phyloP scores from a whole-genome alignment of 2,113 vertebrate species.

The Cheilinus undulatus region DNA sequence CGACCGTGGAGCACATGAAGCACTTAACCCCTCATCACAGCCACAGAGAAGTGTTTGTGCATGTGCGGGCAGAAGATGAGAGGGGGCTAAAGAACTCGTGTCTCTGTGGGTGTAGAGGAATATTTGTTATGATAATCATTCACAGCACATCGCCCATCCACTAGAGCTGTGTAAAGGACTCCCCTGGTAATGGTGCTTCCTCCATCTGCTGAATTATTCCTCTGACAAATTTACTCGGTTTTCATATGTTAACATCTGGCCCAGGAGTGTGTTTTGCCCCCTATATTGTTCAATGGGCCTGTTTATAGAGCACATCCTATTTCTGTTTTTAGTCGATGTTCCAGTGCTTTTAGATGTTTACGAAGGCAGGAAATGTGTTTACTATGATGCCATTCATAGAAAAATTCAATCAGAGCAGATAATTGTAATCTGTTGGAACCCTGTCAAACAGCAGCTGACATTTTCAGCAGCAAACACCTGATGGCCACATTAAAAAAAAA shows the following conservation, averaged over 20 bases:
- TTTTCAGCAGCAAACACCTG: too few relatives aligned
- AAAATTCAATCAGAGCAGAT: too few relatives aligned
- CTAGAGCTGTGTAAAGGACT: conserved; percentile 42
- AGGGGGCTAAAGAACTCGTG: conserved; percentile 44
- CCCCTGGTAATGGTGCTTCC: conserved; percentile 50
- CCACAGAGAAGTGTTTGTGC: conserved; percentile 51
- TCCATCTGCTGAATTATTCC: conserved; percentile 63
- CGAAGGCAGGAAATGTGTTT: not conserved
- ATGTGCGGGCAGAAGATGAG: conserved; percentile 50
- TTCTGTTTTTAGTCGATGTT: not conserved
- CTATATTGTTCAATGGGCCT: not conserved
- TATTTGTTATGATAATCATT: conserved; percentile 72
- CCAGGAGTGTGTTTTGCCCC: conserved; percentile 15
- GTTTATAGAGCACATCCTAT: conserved; percentile 1
- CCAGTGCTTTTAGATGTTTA: not conserved
- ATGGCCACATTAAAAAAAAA: too few relatives aligned
- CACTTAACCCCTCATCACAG: conserved; percentile 60
- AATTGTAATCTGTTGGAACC: too few relatives aligned
- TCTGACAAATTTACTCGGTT: conserved; percentile 51
- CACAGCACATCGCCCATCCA: conserved; percentile 52
- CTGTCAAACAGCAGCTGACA: too few relatives aligned
- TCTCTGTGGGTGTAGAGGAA: conserved; percentile 60
- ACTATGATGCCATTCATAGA: too few relatives aligned
- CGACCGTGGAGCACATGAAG: conserved; percentile 11
- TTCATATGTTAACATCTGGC: conserved; percentile 62